Conservation (phyloP, 2,797 vertebrate genomes). For the Gorsachius magnificus region DNA sequence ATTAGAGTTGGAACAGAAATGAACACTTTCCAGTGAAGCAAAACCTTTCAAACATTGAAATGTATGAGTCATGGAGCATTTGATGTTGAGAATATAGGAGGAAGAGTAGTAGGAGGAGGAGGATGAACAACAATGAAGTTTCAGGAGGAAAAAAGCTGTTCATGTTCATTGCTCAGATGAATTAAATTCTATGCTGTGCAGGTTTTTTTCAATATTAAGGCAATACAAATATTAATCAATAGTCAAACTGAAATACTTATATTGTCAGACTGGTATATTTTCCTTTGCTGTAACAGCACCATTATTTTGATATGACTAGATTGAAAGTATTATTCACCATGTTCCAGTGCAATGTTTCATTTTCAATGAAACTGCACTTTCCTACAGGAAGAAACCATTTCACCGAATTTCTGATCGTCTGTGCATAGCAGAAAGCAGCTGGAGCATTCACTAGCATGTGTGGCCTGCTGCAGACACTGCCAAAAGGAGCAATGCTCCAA, state of each 20-base stretch:
- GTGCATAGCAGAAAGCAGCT: not conserved
- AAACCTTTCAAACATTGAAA: not conserved
- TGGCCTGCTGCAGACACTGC: not conserved
- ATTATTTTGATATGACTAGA: not conserved
- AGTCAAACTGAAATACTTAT: not conserved
- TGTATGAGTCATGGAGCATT: not conserved
- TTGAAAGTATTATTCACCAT: not conserved
- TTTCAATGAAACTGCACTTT: not conserved
- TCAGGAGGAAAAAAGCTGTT: not conserved
- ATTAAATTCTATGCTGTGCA: not conserved
- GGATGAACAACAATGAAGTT: not conserved
- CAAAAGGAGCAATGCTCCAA: not conserved
- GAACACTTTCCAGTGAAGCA: not conserved
- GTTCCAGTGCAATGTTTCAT: not conserved
- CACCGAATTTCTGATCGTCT: not conserved
- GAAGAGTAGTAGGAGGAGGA: not conserved
- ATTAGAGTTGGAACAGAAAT: not conserved
- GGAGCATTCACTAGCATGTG: not conserved
- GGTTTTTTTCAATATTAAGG: not conserved
- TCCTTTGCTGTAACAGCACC: not conserved
- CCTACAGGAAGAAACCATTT: not conserved
- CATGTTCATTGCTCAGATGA: not conserved
- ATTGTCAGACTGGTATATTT: not conserved
- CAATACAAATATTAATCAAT: not conserved
- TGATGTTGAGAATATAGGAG: not conserved